Percentiles rank a stretch among this genome's conserved stretches.
Evolutionary conservation across 2,113 vertebrate species (phyloP).

Genomic region (Oryzias curvinotus): DNA sequence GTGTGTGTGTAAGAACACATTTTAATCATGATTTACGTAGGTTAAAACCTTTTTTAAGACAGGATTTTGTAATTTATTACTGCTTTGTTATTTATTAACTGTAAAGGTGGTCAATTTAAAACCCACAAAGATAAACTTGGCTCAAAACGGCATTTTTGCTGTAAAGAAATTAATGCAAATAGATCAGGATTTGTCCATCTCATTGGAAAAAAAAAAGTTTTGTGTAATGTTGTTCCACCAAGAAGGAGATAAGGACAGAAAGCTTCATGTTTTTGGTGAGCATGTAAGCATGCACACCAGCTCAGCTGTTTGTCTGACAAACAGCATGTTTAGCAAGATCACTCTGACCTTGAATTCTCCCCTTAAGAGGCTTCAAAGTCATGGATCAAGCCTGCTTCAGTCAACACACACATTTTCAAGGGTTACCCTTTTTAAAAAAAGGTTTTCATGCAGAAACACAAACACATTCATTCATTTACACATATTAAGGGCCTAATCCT

Average conservation of each 20-base stretch:
- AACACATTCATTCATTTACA: slow-evolving; percentile 44
- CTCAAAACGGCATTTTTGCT: no score
- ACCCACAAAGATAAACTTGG: no score
- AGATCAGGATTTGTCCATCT: no score
- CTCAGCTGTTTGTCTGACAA: slow-evolving; percentile 56
- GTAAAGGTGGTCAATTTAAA: no score
- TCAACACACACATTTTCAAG: slow-evolving; percentile 2
- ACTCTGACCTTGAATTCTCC: slow-evolving; percentile 52
- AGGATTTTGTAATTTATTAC: no score
- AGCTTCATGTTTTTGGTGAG: slow-evolving; percentile 1
- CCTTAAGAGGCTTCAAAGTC: slow-evolving; percentile 41
- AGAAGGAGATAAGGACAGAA: not conserved
- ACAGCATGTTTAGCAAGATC: slow-evolving; percentile 49
- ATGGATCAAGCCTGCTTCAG: slow-evolving; percentile 33
- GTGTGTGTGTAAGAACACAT: no score
- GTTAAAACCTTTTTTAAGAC: no score
- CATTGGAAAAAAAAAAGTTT: no score
- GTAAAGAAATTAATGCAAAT: no score
- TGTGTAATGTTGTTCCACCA: no score
- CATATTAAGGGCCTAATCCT: slow-evolving; percentile 37
- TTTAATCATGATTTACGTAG: no score
- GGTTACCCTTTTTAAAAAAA: slow-evolving; percentile 15
- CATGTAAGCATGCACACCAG: slow-evolving; percentile 27
- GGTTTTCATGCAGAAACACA: slow-evolving; percentile 36
- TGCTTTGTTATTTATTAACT: no score